These are phyloP conservation scores for Morpho achilles DNA, from an alignment of 2,888 invertebrate species.

Conservation along the genomic window DNA sequence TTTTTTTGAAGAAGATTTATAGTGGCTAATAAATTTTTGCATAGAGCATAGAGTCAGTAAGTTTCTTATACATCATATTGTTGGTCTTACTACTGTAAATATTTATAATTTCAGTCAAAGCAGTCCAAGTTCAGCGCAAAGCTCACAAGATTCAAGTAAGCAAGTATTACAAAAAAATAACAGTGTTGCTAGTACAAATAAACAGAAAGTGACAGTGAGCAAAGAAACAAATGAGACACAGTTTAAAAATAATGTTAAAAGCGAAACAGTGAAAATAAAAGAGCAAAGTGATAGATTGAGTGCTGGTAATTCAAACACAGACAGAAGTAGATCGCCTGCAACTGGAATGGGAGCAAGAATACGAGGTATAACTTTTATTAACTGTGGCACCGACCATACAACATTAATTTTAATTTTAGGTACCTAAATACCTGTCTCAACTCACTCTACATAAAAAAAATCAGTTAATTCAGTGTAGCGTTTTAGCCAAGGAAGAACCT, in stretches of 20 bases:
- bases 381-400: too few relatives aligned
- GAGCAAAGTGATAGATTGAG: conserved; percentile 3
- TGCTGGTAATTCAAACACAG: background rate
- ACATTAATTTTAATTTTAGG: too few relatives aligned
- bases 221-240: conserved; percentile 7
- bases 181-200: background rate
- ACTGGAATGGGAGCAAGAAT: conserved; percentile 8
- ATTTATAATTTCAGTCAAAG: conserved; percentile 4
- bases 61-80: background rate
- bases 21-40: background rate
- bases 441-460: too few relatives aligned
- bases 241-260: conserved; percentile 9
- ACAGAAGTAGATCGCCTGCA: conserved; percentile 8
- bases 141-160: background rate
- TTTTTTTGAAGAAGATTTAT: too few relatives aligned
- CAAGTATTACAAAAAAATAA: background rate
- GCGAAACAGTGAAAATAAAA: background rate
- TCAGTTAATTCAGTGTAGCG: too few relatives aligned
- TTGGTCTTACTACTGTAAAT: background rate
- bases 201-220: background rate
- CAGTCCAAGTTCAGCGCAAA: background rate
- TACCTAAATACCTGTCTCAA: too few relatives aligned
- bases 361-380: conserved; percentile 10
- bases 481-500: too few relatives aligned
- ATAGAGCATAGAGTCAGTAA: background rate